A percentile compares a stretch with the other conserved stretches of the same genome.
phyloP scores from a whole-genome alignment of 2,797 vertebrate species.

The Sebastes kiyomatsui region DNA sequence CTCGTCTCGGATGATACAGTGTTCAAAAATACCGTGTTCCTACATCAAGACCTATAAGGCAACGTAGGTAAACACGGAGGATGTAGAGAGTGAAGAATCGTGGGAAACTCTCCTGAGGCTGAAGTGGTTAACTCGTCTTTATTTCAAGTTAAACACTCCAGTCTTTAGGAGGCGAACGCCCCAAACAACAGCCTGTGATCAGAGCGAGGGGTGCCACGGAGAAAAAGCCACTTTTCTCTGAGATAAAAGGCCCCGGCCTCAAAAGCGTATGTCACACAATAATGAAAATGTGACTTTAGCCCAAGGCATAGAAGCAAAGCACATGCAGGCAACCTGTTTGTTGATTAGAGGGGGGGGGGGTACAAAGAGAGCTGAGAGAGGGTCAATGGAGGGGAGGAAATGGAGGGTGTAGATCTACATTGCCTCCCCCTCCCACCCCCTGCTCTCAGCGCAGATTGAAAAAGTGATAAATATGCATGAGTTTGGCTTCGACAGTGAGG shows the following conservation, averaged over 20 bases:
- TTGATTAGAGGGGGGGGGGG: constrained; percentile 59
- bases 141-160: constrained; percentile 71
- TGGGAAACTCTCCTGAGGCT: constrained; percentile 61
- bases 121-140: constrained; percentile 62
- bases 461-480: constrained; percentile 84
- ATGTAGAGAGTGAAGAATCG: constrained; percentile 30
- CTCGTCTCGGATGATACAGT: background rate
- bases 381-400: constrained; percentile 71
- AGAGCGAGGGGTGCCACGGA: constrained; percentile 46
- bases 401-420: constrained; percentile 44
- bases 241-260: constrained; percentile 56
- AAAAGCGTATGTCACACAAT: constrained; percentile 59
- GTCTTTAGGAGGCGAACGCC: constrained; percentile 12
- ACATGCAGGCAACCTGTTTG: constrained; percentile 63
- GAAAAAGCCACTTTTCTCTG: constrained; percentile 52
- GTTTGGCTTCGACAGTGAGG: constrained; percentile 57
- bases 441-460: constrained; percentile 72
- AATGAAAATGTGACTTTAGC: constrained; percentile 78
- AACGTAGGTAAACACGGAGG: constrained; percentile 18
- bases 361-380: constrained; percentile 58
- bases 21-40: constrained; percentile 19
- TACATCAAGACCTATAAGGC: constrained; percentile 17
- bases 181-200: constrained; percentile 57
- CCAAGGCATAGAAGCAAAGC: constrained; percentile 42
- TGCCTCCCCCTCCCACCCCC: constrained; percentile 2